Conservation (phyloP, 2,113 vertebrate species). For the Probosciger aterrimus region DNA sequence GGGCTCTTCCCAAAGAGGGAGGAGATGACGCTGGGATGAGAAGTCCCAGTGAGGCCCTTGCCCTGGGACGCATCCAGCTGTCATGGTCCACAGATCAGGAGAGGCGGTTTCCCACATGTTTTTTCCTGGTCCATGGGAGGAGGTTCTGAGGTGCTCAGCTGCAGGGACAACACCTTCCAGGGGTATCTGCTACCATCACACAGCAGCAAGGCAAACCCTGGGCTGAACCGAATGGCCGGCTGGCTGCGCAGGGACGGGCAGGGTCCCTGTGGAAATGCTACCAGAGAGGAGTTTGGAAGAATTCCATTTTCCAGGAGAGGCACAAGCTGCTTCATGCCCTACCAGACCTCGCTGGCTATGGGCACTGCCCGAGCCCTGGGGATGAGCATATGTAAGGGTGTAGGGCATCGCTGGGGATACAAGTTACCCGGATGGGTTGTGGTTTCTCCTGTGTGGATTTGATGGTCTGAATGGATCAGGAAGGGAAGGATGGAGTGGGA, state of each 20-base stretch:
- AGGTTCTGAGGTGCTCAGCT: neutral
- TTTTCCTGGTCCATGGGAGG: neutral
- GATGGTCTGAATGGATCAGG: neutral
- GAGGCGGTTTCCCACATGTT: neutral
- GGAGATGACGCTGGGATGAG: neutral
- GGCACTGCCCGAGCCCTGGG: neutral
- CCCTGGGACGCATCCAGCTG: accelerated
- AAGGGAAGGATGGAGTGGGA: neutral
- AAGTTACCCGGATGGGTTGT: neutral
- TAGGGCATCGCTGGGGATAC: neutral
- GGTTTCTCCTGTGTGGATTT: neutral
- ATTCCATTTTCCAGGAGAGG: neutral
- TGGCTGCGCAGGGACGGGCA: neutral
- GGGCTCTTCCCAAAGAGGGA: neutral
- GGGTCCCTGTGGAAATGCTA: neutral
- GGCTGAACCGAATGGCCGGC: accelerated
- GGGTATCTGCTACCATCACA: accelerated
- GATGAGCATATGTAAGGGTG: neutral
- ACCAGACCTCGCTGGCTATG: neutral
- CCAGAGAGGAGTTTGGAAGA: neutral
- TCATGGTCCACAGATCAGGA: neutral
- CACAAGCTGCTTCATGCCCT: neutral
- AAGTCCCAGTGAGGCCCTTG: neutral
- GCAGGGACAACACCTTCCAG: neutral
- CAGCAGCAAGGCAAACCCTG: neutral